Evolutionary conservation across 2,888 invertebrate genomes (phyloP).

Genomic region (Capitulum mitella): DNA sequence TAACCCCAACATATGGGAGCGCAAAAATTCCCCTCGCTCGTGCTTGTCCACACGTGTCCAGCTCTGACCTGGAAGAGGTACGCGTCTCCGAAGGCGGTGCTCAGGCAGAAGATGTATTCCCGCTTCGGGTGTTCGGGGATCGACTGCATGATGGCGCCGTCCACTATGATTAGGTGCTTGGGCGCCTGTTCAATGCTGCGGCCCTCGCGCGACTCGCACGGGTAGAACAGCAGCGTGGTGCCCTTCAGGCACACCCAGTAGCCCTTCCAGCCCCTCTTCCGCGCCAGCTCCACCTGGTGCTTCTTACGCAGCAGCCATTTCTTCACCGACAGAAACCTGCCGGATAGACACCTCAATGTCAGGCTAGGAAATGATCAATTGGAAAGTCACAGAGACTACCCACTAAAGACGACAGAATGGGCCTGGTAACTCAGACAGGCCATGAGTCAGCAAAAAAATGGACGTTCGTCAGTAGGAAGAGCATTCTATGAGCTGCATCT

Average conservation of each 20-base stretch:
- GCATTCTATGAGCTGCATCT: no score
- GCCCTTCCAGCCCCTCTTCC: slow-evolving; percentile 95
- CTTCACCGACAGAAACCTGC: slow-evolving; percentile 90
- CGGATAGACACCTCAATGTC: no score
- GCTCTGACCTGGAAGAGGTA: slow-evolving; percentile 88
- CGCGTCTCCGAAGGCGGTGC: slow-evolving; percentile 95
- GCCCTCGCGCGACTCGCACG: slow-evolving; percentile 78
- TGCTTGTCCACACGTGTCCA: no score
- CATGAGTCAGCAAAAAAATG: no score
- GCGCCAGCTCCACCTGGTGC: slow-evolving; percentile 90
- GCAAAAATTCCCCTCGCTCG: no score
- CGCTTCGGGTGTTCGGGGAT: slow-evolving; percentile 98
- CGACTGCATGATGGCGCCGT: slow-evolving; percentile 95
- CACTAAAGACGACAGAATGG: no score
- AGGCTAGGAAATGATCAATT: no score
- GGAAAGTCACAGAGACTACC: no score
- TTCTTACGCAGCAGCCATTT: slow-evolving; percentile 96
- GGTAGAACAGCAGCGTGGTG: slow-evolving; percentile 90
- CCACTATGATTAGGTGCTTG: slow-evolving; percentile 90
- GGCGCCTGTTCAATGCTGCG: slow-evolving; percentile 80
- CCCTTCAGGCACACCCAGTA: slow-evolving; percentile 98
- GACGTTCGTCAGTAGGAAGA: no score
- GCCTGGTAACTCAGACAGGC: no score
- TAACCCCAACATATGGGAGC: no score
- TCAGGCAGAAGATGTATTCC: slow-evolving; percentile 95